phyloP scores from a whole-genome alignment of 2,888 invertebrate species.

The Ceriagrion tenellum region DNA sequence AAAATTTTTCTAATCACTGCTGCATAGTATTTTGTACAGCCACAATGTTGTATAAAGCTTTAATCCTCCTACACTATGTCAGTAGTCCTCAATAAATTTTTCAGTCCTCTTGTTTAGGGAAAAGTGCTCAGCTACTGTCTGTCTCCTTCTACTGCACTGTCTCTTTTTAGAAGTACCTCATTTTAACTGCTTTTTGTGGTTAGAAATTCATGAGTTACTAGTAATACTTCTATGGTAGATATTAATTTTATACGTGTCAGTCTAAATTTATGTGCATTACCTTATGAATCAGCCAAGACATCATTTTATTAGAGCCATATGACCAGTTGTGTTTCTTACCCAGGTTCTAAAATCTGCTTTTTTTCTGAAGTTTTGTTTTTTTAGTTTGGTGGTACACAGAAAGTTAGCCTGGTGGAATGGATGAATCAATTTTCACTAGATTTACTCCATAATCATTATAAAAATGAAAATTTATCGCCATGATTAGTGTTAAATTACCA shows the following conservation, averaged over 20 bases:
- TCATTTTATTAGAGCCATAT: neutral
- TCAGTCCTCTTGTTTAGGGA: neutral
- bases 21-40: neutral
- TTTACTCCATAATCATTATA: neutral
- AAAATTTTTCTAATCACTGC: neutral
- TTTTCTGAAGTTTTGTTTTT: neutral
- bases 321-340: neutral
- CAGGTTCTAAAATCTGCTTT: neutral
- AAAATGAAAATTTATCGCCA: too few species aligned
- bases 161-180: conserved; percentile 44
- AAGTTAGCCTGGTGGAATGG: conserved; percentile 10
- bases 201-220: conserved; percentile 25
- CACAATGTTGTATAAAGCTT: conserved; percentile 46
- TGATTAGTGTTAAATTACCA: too few species aligned
- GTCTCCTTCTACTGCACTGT: neutral
- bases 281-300: neutral
- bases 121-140: neutral
- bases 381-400: neutral
- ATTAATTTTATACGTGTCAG: neutral
- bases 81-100: neutral
- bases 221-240: neutral
- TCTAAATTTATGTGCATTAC: neutral
- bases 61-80: neutral
- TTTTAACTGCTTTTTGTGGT: conserved; percentile 34
- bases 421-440: neutral